phyloP scores from a whole-genome alignment of 1,140 invertebrate genomes.

The Trichonephila clavata region DNA sequence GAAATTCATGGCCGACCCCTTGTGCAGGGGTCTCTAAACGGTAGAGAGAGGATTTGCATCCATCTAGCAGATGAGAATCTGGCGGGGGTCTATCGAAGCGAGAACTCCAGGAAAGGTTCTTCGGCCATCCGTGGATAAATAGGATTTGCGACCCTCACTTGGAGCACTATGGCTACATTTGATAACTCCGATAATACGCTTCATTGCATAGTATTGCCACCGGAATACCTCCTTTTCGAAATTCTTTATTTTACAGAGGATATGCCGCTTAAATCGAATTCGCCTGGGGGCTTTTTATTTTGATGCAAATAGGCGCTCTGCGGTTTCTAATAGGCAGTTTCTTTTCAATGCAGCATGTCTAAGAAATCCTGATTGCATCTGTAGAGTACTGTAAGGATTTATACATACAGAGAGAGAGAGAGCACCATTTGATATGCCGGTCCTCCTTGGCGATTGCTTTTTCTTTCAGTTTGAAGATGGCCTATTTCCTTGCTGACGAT shows the following conservation, averaged over 20 bases:
- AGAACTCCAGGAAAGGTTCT: slow-evolving; percentile 51
- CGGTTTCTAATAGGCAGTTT: slow-evolving; percentile 71
- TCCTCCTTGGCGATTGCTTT: not conserved
- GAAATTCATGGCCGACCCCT: slow-evolving; percentile 45
- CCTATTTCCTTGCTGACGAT: not conserved
- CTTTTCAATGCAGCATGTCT: slow-evolving; percentile 43
- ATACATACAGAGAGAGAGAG: not conserved
- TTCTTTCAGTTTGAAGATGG: not conserved
- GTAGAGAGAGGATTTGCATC: slow-evolving; percentile 64
- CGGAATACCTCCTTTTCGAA: not conserved
- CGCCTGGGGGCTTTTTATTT: slow-evolving; percentile 51
- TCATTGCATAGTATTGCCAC: slow-evolving; percentile 56
- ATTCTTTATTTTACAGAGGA: slow-evolving; percentile 64
- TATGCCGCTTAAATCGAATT: slow-evolving; percentile 65
- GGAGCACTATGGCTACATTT: slow-evolving; percentile 44
- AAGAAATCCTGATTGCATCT: slow-evolving; percentile 32
- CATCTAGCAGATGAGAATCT: slow-evolving; percentile 65
- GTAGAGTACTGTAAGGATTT: slow-evolving; percentile 3
- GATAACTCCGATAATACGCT: slow-evolving; percentile 70
- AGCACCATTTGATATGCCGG: not conserved
- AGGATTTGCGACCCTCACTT: slow-evolving; percentile 52
- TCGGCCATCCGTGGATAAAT: slow-evolving; percentile 69
- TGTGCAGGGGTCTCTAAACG: slow-evolving; percentile 28
- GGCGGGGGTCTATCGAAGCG: slow-evolving; percentile 54
- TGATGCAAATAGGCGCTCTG: slow-evolving; percentile 61